Base-by-base conservation (phyloP, 2,888 invertebrate genomes). In the Chrysolina americana region DNA sequence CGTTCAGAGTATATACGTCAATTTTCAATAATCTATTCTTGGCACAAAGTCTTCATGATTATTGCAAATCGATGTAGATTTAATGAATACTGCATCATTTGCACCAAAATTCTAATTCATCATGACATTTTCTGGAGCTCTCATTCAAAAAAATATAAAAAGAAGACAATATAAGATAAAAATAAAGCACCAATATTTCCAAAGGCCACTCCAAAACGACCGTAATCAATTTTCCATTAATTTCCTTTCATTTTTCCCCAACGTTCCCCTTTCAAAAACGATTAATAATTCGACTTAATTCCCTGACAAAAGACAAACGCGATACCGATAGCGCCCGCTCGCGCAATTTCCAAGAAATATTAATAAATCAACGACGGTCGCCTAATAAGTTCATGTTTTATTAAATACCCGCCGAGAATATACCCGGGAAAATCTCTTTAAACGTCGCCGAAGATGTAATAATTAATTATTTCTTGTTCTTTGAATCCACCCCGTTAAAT, bases 391-490 rank as follows among this genome's bases (percentile, higher is more conserved):
- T 50, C 41, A 65, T 68, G 71, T 71, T 71, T 74, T 70, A 74
- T 74, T 71, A 68, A 74, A 71, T 66, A 59, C 59, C 59, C 59
- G 59, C n/a, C 71, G 59, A 68, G 71, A 71, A 66, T 59, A 68
- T 28, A 65, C 64, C 65, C 56, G 23, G 53, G 59, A 70, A 66
- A 66, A 65, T 65, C 65, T 50, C 65, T 63, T 68, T 59, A 36
- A 71, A 21, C 66, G 41, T 44, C 23, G 36, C 66, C 50, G 41
- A 74, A 74, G 66, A 66, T 36, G 70, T 48, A 48, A 66, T 70
- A 73, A 74, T 74, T 74, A 74, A 74, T 66, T 74, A 70, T 70
- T 70, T 47, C 62, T 65, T 53, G 66, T 70, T 70, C 59, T 66
- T 53, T 15, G 47, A 68, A 72, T 66, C 72, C 68, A 62, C 70